These are phyloP conservation scores for Brachionus manjavacas DNA, from an alignment of 1,140 invertebrate species.

Conservation along the genomic window DNA sequence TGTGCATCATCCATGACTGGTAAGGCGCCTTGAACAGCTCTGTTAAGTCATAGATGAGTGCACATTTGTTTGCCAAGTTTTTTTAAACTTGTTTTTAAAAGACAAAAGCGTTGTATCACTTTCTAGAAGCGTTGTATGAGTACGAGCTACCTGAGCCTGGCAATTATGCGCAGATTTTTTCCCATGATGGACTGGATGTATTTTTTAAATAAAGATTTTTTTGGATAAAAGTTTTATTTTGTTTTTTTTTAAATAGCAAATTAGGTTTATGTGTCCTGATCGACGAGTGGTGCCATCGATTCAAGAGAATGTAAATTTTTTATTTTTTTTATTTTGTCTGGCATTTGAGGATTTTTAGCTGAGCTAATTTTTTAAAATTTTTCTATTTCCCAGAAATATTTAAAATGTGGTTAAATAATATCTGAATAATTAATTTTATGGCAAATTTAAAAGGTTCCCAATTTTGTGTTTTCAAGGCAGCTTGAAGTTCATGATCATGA, in stretches of 20 bases:
- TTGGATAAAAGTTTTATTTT: neutral
- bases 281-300: neutral
- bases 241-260: neutral
- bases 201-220: neutral
- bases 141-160: slow-evolving; percentile 29
- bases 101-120: slow-evolving; percentile 36
- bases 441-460: no score
- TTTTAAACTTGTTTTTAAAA: neutral
- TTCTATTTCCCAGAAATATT: no score
- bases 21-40: neutral
- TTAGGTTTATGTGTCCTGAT: slow-evolving; percentile 23
- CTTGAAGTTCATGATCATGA: no score
- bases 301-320: slow-evolving; percentile 16
- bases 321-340: neutral
- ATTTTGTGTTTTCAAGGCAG: no score
- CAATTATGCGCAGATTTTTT: slow-evolving; percentile 1
- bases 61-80: neutral
- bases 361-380: no score
- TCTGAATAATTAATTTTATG: no score
- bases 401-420: no score
- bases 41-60: no score
- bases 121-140: slow-evolving; percentile 39
- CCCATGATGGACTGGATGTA: slow-evolving; percentile 39
- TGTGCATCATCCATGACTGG: neutral
- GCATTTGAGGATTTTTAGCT: no score